Percentiles rank a stretch among this genome's conserved stretches.
phyloP scores from a whole-genome alignment of 1,140 invertebrate species.

The Drosophila busckii region DNA sequence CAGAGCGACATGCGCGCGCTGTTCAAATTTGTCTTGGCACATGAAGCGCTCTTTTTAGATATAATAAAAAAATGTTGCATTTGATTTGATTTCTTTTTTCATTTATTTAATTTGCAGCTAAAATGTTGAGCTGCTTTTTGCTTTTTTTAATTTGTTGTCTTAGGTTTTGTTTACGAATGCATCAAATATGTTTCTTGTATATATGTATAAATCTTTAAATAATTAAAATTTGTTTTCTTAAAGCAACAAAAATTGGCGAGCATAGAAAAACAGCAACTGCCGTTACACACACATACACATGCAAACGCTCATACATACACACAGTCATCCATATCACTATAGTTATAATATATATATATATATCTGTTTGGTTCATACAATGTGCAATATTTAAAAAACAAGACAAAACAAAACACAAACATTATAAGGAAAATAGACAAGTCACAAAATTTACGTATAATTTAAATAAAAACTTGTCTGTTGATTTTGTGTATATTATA shows the following conservation, averaged over 20 bases:
- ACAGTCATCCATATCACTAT: too few relatives aligned
- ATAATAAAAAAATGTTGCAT: not conserved
- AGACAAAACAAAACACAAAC: too few relatives aligned
- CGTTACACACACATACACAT: not conserved
- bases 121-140: not conserved
- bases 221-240: slow-evolving; percentile 12
- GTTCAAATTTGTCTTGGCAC: too few relatives aligned
- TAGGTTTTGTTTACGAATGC: slow-evolving; percentile 1
- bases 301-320: slow-evolving; percentile 1
- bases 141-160: slow-evolving; percentile 5
- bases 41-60: too few relatives aligned
- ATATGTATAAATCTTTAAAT: slow-evolving; percentile 11
- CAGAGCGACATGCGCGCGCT: too few relatives aligned
- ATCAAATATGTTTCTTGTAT: slow-evolving; percentile 2
- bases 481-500: slow-evolving; percentile 11
- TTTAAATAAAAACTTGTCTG: slow-evolving; percentile 6
- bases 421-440: slow-evolving; percentile 1
- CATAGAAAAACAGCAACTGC: slow-evolving; percentile 4
- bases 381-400: too few relatives aligned
- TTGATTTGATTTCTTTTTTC: slow-evolving; percentile 9
- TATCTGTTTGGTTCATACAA: too few relatives aligned
- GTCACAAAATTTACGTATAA: slow-evolving; percentile 10
- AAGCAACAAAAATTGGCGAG: slow-evolving; percentile 8
- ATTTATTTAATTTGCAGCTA: slow-evolving; percentile 25
- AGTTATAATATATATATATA: not conserved